These are phyloP conservation scores for Tadarida brasiliensis DNA, from an alignment of 2,797 vertebrate species.

Conservation along the genomic window DNA sequence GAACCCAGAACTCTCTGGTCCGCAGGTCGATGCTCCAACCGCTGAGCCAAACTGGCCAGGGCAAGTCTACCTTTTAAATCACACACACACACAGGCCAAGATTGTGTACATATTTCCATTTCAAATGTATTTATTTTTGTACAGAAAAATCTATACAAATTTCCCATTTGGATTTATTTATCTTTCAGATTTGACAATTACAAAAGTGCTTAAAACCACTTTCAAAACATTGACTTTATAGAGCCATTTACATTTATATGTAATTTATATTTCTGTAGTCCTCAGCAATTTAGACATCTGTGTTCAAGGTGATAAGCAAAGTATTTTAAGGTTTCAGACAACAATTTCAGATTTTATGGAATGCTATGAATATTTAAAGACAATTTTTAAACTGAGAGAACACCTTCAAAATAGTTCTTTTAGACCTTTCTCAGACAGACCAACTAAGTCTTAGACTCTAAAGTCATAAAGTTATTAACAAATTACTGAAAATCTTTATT, in stretches of 20 bases:
- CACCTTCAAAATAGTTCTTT: neutral
- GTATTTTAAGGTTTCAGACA: neutral
- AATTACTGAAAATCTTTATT: too few species aligned
- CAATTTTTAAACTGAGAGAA: slow-evolving; percentile 5
- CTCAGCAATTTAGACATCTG: slow-evolving; percentile 56
- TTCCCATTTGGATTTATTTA: slow-evolving; percentile 10
- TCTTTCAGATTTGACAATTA: neutral
- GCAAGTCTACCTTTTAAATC: neutral
- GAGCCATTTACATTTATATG: neutral
- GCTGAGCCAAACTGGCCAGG: too few species aligned
- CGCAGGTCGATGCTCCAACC: too few species aligned
- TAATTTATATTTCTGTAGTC: neutral
- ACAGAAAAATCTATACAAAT: neutral
- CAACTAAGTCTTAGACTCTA: too few species aligned
- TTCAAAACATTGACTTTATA: neutral
- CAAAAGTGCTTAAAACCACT: neutral
- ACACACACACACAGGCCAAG: neutral
- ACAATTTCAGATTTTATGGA: neutral
- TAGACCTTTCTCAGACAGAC: too few species aligned
- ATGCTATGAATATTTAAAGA: neutral
- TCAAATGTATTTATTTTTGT: slow-evolving; percentile 41
- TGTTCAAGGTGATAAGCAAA: neutral
- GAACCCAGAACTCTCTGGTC: too few species aligned
- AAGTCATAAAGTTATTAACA: too few species aligned
- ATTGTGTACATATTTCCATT: neutral